Evolutionary conservation across 1,140 invertebrate species (phyloP).

Genomic region (Papilio xuthus): DNA sequence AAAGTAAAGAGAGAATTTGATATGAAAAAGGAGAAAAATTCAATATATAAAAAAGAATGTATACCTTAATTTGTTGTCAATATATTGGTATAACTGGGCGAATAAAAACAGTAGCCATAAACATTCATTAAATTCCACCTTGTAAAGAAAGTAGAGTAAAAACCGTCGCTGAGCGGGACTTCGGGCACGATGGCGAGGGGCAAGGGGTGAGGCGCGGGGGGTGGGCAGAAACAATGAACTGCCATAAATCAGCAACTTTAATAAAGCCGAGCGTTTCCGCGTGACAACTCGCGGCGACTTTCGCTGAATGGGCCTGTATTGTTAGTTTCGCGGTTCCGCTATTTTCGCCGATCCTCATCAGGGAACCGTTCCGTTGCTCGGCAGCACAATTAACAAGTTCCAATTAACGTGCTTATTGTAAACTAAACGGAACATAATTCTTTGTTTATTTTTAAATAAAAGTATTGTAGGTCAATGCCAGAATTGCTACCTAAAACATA

Average conservation of each 20-base stretch:
- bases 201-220: background rate
- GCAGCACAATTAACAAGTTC: background rate
- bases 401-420: constrained; percentile 6
- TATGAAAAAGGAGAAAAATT: background rate
- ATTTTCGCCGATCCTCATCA: background rate
- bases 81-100: background rate
- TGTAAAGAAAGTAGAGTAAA: constrained; percentile 25
- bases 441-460: background rate
- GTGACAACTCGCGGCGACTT: constrained; percentile 34
- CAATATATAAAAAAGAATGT: background rate
- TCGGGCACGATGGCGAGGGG: background rate
- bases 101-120: background rate
- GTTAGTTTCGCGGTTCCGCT: constrained; percentile 22
- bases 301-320: constrained; percentile 38
- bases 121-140: constrained; percentile 16
- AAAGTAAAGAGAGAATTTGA: no score
- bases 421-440: background rate
- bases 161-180: constrained; percentile 18
- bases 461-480: no score
- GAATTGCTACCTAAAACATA: no score
- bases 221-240: constrained; percentile 52
- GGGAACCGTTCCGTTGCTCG: background rate
- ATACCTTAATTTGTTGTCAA: background rate
- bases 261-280: constrained; percentile 46
- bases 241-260: constrained; percentile 56